Percentiles rank a stretch among this genome's conserved stretches.
These are phyloP conservation scores for Ophion obscuratus DNA, from an alignment of 2,888 invertebrate genomes.

Conservation along the genomic window DNA sequence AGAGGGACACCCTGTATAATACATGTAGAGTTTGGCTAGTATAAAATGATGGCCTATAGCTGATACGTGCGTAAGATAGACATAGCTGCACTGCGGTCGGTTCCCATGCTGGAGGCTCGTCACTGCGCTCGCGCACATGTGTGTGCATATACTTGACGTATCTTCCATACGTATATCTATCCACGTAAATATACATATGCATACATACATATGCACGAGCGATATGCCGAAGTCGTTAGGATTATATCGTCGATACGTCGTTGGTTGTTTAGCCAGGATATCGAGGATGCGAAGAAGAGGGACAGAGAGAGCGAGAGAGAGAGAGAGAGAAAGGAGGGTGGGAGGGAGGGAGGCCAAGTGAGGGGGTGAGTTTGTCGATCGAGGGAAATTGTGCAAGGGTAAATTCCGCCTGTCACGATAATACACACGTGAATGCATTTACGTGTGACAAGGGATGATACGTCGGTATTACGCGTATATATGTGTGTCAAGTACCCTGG, in stretches of 20 bases:
- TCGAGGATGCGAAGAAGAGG: slow-evolving; percentile 16
- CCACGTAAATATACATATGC: background rate
- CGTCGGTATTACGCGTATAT: background rate
- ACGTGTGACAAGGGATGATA: background rate
- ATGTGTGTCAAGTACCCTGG: background rate
- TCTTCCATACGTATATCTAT: slow-evolving; percentile 5
- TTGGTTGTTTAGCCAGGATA: slow-evolving; percentile 60
- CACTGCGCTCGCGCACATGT: too few species aligned
- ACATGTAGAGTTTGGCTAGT: slow-evolving; percentile 11
- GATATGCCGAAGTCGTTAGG: slow-evolving; percentile 62
- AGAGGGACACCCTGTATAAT: background rate
- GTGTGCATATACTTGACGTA: background rate
- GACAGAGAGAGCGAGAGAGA: background rate
- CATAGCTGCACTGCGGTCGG: too few species aligned
- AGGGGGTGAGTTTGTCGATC: slow-evolving; percentile 25
- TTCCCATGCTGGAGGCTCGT: too few species aligned
- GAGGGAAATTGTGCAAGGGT: slow-evolving; percentile 47
- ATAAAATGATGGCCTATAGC: slow-evolving; percentile 29
- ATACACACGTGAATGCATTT: slow-evolving; percentile 12
- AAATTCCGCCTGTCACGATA: slow-evolving; percentile 18
- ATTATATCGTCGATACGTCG: slow-evolving; percentile 63
- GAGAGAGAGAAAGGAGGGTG: background rate
- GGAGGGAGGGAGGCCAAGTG: too few species aligned
- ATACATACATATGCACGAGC: slow-evolving; percentile 6
- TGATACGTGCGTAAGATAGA: slow-evolving; percentile 9